These are phyloP conservation scores for Apis dorsata DNA, from an alignment of 1,140 invertebrate species.

Conservation along the genomic window DNA sequence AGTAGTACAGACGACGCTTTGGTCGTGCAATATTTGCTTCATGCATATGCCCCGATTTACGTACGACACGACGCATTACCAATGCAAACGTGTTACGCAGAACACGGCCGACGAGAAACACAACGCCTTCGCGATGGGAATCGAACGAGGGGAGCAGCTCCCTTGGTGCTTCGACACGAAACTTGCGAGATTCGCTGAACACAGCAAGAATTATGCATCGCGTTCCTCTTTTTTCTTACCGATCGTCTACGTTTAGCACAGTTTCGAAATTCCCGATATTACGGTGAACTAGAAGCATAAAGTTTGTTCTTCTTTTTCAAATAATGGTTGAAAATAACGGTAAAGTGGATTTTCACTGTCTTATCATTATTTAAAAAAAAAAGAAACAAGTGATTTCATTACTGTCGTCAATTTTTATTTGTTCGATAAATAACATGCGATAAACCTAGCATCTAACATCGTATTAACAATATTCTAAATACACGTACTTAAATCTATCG, in stretches of 20 bases:
- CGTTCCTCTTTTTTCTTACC: background rate
- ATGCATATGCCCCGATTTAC: constrained; percentile 5
- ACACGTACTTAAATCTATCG: background rate
- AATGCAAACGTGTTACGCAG: constrained; percentile 16
- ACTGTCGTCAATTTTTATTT: background rate
- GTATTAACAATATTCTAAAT: background rate
- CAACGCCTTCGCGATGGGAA: background rate
- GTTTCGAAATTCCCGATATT: background rate
- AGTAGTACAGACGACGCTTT: background rate
- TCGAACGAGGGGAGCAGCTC: background rate
- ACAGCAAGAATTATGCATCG: constrained; percentile 18
- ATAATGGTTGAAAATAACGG: too few species aligned
- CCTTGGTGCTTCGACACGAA: background rate
- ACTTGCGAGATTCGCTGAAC: constrained; percentile 18
- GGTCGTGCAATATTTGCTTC: background rate
- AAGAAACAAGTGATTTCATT: too few species aligned
- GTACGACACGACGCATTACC: background rate
- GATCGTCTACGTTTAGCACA: background rate
- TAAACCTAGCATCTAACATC: background rate
- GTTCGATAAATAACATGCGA: background rate
- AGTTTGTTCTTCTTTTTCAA: too few species aligned
- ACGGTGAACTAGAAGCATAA: too few species aligned
- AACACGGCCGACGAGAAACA: background rate
- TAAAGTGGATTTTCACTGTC: background rate
- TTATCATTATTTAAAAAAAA: background rate